Evolutionary conservation across 2,888 invertebrate genomes (phyloP).

Genomic region (Agrotis clavis): DNA sequence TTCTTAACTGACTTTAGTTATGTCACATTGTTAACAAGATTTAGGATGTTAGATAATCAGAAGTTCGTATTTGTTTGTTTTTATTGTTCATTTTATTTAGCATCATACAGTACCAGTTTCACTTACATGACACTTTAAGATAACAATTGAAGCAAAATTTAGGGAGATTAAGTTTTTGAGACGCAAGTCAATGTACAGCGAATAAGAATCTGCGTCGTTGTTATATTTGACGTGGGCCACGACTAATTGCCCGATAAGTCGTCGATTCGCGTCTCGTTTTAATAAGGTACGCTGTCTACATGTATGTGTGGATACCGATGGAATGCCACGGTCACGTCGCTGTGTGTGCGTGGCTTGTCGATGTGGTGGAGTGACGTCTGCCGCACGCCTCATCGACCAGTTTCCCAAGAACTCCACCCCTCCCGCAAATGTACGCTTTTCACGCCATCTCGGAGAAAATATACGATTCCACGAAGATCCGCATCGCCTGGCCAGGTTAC

Average conservation of each 20-base stretch:
- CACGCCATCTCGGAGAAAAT: slow-evolving; percentile 72
- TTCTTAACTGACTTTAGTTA: slow-evolving; percentile 41
- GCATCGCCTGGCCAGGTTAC: slow-evolving; percentile 73
- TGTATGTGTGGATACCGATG: slow-evolving; percentile 88
- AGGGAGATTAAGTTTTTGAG: slow-evolving; percentile 5
- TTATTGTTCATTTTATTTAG: slow-evolving; percentile 7
- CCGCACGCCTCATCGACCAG: slow-evolving; percentile 82
- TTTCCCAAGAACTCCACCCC: slow-evolving; percentile 72
- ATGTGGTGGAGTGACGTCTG: slow-evolving; percentile 90
- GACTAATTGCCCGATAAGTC: slow-evolving; percentile 91
- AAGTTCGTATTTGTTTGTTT: slow-evolving; percentile 24
- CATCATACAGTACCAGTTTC: slow-evolving; percentile 2
- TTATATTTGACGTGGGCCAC: slow-evolving; percentile 86
- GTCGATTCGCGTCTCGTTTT: slow-evolving; percentile 91
- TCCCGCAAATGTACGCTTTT: slow-evolving; percentile 68
- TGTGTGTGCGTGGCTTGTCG: slow-evolving; percentile 74
- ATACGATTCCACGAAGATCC: slow-evolving; percentile 79
- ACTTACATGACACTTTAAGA: not conserved
- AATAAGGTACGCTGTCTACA: slow-evolving; percentile 89
- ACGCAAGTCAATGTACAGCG: slow-evolving; percentile 81
- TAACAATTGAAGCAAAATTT: not conserved
- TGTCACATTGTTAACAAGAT: slow-evolving; percentile 42
- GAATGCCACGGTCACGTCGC: slow-evolving; percentile 88
- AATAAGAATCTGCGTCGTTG: slow-evolving; percentile 76
- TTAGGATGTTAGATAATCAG: slow-evolving; percentile 23